These are phyloP conservation scores for Raja brachyura DNA, from an alignment of 2,113 vertebrate species.

Conservation along the genomic window DNA sequence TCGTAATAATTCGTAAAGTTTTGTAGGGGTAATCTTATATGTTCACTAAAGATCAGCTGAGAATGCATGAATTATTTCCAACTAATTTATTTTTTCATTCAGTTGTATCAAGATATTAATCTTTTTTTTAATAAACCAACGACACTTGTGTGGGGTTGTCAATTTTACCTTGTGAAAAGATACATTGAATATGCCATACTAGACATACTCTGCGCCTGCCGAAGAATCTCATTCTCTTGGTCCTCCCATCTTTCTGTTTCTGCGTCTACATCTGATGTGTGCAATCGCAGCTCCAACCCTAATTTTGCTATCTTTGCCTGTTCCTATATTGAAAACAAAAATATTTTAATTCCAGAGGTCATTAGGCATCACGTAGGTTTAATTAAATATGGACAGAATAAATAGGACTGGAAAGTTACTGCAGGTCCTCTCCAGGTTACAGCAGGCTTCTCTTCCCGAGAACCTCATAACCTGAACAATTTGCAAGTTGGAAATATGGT, in stretches of 20 bases:
- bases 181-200: conserved; percentile 89
- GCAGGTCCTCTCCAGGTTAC: too few species aligned
- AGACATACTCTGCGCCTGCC: conserved; percentile 77
- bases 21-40: background rate
- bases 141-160: background rate
- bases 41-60: background rate
- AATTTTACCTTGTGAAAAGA: conserved; percentile 89
- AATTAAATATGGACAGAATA: background rate
- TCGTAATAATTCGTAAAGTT: background rate
- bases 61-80: background rate
- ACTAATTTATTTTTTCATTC: background rate
- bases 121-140: background rate
- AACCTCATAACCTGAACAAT: too few species aligned
- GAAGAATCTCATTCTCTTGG: conserved; percentile 78
- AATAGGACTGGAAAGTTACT: background rate
- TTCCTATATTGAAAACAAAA: conserved; percentile 60
- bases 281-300: conserved; percentile 82
- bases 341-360: background rate
- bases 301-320: conserved; percentile 82
- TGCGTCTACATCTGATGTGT: conserved; percentile 79
- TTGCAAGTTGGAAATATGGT: too few species aligned
- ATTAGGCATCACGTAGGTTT: too few species aligned
- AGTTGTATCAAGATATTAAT: background rate
- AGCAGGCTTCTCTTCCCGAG: too few species aligned
- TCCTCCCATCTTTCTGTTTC: conserved; percentile 92